These are phyloP conservation scores for Panorpa germanica DNA, from an alignment of 2,888 invertebrate species.

Conservation along the genomic window DNA sequence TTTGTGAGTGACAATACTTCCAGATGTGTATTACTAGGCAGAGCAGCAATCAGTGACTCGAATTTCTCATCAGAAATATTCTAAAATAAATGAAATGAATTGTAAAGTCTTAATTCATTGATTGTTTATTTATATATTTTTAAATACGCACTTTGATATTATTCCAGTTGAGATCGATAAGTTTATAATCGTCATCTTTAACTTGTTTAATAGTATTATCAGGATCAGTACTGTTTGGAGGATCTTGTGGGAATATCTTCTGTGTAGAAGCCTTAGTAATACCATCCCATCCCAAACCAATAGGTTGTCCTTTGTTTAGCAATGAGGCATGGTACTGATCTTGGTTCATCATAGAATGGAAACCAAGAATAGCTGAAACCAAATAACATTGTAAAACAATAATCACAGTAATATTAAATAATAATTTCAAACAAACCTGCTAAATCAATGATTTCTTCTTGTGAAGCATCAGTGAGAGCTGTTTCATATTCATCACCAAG, in stretches of 20 bases:
- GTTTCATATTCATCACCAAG: constrained; percentile 87
- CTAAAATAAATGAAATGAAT: constrained; percentile 28
- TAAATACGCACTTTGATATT: constrained; percentile 75
- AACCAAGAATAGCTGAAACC: constrained; percentile 81
- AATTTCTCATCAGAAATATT: constrained; percentile 94
- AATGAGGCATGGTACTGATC: constrained; percentile 97
- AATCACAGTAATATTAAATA: constrained; percentile 1
- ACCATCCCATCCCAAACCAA: constrained; percentile 84
- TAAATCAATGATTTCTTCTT: constrained; percentile 96
- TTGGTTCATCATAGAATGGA: constrained; percentile 99
- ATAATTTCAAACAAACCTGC: constrained; percentile 41
- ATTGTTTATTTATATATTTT: constrained; percentile 4
- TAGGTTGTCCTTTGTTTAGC: constrained; percentile 76
- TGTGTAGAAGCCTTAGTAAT: constrained; percentile 86
- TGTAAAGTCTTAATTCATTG: constrained; percentile 7
- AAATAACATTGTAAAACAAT: constrained; percentile 8
- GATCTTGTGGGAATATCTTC: constrained; percentile 83
- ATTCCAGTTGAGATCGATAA: constrained; percentile 94
- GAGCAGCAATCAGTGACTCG: constrained; percentile 67
- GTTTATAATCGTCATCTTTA: constrained; percentile 68
- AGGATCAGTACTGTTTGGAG: constrained; percentile 91
- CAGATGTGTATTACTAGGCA: constrained; percentile 79
- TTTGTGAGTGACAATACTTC: constrained; percentile 86
- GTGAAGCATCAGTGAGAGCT: constrained; percentile 72
- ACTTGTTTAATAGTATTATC: constrained; percentile 83